Conservation (phyloP, 2,888 invertebrate genomes). For the Ormyrus nitidulus region DNA sequence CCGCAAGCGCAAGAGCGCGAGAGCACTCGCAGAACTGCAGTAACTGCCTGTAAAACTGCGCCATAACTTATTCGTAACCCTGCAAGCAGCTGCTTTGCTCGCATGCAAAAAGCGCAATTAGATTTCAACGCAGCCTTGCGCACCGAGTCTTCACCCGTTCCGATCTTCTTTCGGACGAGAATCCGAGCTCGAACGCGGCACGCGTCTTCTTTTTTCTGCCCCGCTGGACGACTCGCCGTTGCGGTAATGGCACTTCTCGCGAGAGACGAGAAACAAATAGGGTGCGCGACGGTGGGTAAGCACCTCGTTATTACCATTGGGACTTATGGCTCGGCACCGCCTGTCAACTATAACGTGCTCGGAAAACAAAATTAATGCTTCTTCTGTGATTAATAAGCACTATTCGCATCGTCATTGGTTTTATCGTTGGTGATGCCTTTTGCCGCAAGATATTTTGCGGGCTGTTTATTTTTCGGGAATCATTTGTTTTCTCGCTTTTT, state of each 20-base stretch:
- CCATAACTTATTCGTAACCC: neutral
- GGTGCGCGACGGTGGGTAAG: neutral
- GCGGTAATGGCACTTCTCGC: neutral
- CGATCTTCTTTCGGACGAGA: neutral
- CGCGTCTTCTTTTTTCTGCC: neutral
- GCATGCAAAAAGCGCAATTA: neutral
- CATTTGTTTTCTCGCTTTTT: too few relatives aligned
- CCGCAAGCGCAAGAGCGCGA: too few relatives aligned
- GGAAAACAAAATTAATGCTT: constrained; percentile 8
- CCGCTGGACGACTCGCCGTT: too few relatives aligned
- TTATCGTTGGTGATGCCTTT: too few relatives aligned
- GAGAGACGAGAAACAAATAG: neutral
- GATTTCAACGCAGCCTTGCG: neutral
- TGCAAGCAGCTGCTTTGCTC: neutral
- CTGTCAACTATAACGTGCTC: constrained; percentile 10
- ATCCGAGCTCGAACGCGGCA: too few relatives aligned
- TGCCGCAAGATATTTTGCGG: too few relatives aligned
- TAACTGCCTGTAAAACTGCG: neutral
- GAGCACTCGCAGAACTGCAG: too few relatives aligned
- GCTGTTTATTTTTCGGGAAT: too few relatives aligned
- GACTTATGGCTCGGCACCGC: constrained; percentile 13
- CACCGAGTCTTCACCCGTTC: neutral
- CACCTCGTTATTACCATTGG: constrained; percentile 2
- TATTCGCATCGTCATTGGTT: too few relatives aligned
- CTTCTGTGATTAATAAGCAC: too few relatives aligned